Evolutionary conservation across 2,888 invertebrate genomes (phyloP), one percentile per base, ranked within the genome.

Genomic region (Dendrolimus pini): DNA sequence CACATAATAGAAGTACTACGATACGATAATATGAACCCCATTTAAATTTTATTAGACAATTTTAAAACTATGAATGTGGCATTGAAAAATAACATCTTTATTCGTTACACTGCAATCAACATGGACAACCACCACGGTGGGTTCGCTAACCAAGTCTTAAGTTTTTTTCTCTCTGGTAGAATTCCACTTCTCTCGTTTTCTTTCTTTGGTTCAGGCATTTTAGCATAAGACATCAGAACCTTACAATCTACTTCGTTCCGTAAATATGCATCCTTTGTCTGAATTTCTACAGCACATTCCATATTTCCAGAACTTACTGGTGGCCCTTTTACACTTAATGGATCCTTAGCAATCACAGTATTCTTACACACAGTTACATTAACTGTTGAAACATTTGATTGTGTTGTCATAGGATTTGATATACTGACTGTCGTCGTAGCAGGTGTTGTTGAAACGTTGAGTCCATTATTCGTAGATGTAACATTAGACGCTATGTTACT

Each of bases 111-210:
- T 53, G 84, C 83, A 58, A 89, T 80, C 60, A 89, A 85, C 61
- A 84, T 59, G 13, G 88, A 79, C 71, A 85, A 65, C 89, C 89
- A 89, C 89, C 89, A 89, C 0, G 89, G 89, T 1, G 88, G 89
- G 52, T 80, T 88, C 2, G 75, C 61, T 12, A 85, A 58, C 85
- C 85, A 87, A 0, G 81, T 67, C 60, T 86, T 84, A 41, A 89
- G 62, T 61, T 77, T 83, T 6, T 68, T 65, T 62, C 77, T 78
- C 7, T 76, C 59, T 12, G 89, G 89, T 52, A 89, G 55, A 9
- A 77, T 59, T 1, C 70, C 63, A 2, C 13, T 30, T 30, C 30
- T 30, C 6, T 30, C 47, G 8, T 41, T 62, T 9, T 74, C 67
- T 54, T 74, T 73, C 59, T 76, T 77, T 1, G 85, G 83, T 62